Evolutionary conservation across 92 coral and sea anemone species (phyloP), one percentile per base, ranked within the genome.

Genomic region (Nematostella vectensis): DNA sequence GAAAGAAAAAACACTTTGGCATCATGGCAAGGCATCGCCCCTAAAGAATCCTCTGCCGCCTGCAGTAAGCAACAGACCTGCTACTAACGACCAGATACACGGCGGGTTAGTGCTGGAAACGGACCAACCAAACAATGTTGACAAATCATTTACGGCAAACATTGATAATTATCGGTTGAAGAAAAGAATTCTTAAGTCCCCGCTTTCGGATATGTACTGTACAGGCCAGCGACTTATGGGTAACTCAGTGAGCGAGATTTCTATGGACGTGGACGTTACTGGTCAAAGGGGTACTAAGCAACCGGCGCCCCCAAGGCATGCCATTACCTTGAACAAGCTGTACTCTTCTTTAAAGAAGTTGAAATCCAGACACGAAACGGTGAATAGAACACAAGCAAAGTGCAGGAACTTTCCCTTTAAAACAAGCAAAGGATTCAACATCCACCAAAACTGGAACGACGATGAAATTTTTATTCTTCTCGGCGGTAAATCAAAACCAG

Each of bases 401-500:
- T 57, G 72, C 22, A 57, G 70, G 1, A 59, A 67, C 8, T 73
- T 71, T 33, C 77, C 77, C 4, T 59, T 54, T 26, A 48, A 38
- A 30, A 13, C 38, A 22, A 52, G 52, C 29, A 36, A 44, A n/a
- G 71, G 66, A n/a, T 67, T 67, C 37, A 61, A 62, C 51, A 20
- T 40, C 15, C 27, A 33, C 16, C 53, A 47, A 19, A 27, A 26
- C 23, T 55, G 63, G 20, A 74, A 58, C 10, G 65, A 44, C 13
- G 83, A 77, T 24, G 94, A 85, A 22, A 66, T 80, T 17, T 85
- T 70, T 54, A 58, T 85, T 51, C 74, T 75, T 29, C 60, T 85
- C 18, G 94, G 94, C 4, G 94, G 94, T 19, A 77, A 77, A 24
- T 75, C 88, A 29, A 85, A 85, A 40, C 94, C 94, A 1, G 78